Percentiles rank a stretch among this genome's conserved stretches.
phyloP scores from a whole-genome alignment of 2,797 vertebrate genomes.

The Distichodus sexfasciatus region DNA sequence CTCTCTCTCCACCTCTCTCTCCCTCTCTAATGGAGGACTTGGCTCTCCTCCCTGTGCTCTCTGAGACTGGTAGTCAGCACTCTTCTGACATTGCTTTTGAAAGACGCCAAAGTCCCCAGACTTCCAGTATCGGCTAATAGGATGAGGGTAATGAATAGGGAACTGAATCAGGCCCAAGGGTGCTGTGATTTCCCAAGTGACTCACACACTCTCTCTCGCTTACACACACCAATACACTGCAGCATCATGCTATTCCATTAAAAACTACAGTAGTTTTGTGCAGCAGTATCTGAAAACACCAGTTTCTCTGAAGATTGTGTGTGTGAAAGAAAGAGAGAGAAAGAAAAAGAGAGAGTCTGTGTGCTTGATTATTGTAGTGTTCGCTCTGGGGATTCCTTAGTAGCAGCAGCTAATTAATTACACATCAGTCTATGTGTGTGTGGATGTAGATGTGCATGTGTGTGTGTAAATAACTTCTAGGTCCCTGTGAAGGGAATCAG shows the following conservation, averaged over 20 bases:
- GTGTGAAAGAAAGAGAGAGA: constrained; percentile 57
- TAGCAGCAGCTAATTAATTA: constrained; percentile 75
- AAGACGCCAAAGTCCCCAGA: constrained; percentile 47
- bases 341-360: constrained; percentile 63
- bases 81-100: constrained; percentile 61
- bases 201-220: constrained; percentile 13
- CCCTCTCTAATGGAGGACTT: no score
- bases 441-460: constrained; percentile 30
- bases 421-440: constrained; percentile 61
- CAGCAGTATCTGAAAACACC: no score
- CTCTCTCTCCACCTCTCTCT: no score
- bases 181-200: no score
- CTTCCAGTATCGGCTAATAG: constrained; percentile 39
- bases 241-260: constrained; percentile 26
- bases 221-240: constrained; percentile 6
- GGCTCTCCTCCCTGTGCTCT: no score
- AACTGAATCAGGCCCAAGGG: constrained; percentile 37
- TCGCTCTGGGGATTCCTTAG: constrained; percentile 61
- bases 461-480: constrained; percentile 34
- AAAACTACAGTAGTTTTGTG: no score
- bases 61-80: constrained; percentile 69
- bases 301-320: no score
- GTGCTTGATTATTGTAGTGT: constrained; percentile 75
- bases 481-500: constrained; percentile 16
- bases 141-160: constrained; percentile 66